Evolutionary conservation across 2,888 invertebrate genomes (phyloP), one percentile per base, ranked within the genome.

Genomic region (Polydrusus cervinus): DNA sequence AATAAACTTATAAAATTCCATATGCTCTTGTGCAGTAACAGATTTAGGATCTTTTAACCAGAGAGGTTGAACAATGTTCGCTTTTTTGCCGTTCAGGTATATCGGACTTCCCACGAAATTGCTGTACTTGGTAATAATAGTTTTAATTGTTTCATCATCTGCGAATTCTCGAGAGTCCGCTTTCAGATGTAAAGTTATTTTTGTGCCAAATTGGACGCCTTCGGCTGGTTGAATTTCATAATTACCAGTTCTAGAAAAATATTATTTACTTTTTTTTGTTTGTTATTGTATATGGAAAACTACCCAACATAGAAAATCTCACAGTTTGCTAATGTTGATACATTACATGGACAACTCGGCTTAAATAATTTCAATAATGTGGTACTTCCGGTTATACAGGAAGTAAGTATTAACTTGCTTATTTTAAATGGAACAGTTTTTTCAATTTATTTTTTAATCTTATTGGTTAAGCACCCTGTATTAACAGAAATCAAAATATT

Each of bases 21-120:
- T 92, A 83, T 99, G 98, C 88, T 97, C 94, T 71, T 97, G 94
- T 34, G 90, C 88, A 1, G 93, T 93, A 0, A 98, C 93, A 80
- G 94, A 92, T 88, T 96, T 97, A 0, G 97, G 93, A 78, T 98
- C 97, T 90, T 94, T 91, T 81, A 97, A 90, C 98, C 99, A 99
- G 18, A 99, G 86, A 0, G 98, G 96, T 91, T 97, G 88, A 66
- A 98, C 93, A 61, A 94, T 93, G 87, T 99, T 99, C 0, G 94
- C 93, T 86, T 93, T 93, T 81, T 94, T 93, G 75, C 96, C 95
- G 87, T 99, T 98, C 20, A 99, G 89, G 81, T 91, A 93, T 82
- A 99, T 97, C 0, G 98, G 96, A 81, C 95, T 95, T 40, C 97
- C 96, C 53, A 99, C 96, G 86, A 99, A 99, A 87, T 98, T 98